phyloP scores from a whole-genome alignment of 2,888 invertebrate species.

The Cenopis cana region DNA sequence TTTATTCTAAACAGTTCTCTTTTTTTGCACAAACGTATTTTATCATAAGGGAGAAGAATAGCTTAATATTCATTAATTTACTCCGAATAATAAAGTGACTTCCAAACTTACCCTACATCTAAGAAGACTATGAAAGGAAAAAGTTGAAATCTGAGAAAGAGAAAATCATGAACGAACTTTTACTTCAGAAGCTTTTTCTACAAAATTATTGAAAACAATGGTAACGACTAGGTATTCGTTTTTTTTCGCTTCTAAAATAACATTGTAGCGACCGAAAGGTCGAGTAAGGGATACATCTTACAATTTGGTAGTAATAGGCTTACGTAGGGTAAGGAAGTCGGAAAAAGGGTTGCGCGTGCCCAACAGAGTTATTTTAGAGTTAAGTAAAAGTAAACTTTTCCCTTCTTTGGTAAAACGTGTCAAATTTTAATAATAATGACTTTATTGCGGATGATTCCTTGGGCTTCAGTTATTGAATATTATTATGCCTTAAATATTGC shows the following conservation, averaged over 20 bases:
- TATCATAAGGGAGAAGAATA: background rate
- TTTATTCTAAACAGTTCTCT: background rate
- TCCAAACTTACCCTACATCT: background rate
- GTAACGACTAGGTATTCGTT: background rate
- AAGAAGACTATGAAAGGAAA: slow-evolving; percentile 13
- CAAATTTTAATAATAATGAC: slow-evolving; percentile 1
- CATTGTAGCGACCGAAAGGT: slow-evolving; percentile 5
- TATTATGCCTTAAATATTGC: no score
- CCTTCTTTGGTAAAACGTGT: background rate
- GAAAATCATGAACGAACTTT: no score
- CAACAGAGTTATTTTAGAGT: background rate
- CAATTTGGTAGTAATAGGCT: slow-evolving; percentile 25
- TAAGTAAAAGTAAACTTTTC: slow-evolving; percentile 20
- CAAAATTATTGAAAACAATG: no score
- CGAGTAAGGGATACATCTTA: slow-evolving; percentile 15
- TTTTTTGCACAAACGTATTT: background rate
- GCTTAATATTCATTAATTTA: background rate
- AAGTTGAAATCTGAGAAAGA: background rate
- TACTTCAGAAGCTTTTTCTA: no score
- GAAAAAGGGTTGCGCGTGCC: slow-evolving; percentile 18
- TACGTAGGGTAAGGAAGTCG: slow-evolving; percentile 17
- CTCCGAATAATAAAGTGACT: background rate
- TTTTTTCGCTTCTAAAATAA: background rate
- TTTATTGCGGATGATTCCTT: no score
- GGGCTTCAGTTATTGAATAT: no score